phyloP scores from a whole-genome alignment of 2,797 vertebrate genomes.

The Poecilia velifera region DNA sequence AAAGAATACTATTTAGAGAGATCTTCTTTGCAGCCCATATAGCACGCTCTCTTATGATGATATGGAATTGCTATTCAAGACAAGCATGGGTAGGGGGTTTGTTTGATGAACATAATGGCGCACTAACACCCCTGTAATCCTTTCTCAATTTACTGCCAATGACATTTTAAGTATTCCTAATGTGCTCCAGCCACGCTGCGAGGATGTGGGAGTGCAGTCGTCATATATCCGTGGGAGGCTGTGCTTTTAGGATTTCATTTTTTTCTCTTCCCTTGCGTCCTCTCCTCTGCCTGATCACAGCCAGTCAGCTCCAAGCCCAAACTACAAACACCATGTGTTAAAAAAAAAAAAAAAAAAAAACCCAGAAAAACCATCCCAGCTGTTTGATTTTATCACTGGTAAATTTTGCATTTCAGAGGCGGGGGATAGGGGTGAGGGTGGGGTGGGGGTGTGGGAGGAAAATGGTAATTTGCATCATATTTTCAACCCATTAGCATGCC shows the following conservation, averaged over 20 bases:
- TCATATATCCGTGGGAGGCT: conserved; percentile 21
- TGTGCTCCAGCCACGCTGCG: conserved; percentile 45
- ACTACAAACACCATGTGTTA: conserved; percentile 9
- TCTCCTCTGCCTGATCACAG: conserved; percentile 20
- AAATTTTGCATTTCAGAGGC: conserved; percentile 23
- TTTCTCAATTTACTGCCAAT: conserved; percentile 57
- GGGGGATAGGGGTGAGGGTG: no score
- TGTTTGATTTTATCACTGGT: conserved; percentile 19
- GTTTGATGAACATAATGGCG: conserved; percentile 66
- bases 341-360: no score
- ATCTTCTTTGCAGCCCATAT: conserved; percentile 18
- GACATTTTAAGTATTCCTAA: conserved; percentile 67
- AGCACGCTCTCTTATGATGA: conserved; percentile 12
- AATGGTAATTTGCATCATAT: conserved; percentile 59
- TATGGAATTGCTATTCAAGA: conserved; percentile 47
- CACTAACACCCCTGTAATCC: conserved; percentile 67
- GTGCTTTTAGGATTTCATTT: conserved; percentile 11
- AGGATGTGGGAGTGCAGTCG: conserved; percentile 21
- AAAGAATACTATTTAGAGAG: conserved; percentile 23
- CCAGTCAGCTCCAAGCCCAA: conserved; percentile 9
- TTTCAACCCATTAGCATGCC: conserved; percentile 59
- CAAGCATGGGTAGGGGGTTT: conserved; percentile 50
- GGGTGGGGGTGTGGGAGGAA: background rate
- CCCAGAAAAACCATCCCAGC: conserved; percentile 8
- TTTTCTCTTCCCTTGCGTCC: background rate